A percentile compares a stretch with the other conserved stretches of the same genome.
Evolutionary conservation across 2,113 vertebrate genomes (phyloP).

Genomic region (Chitala chitala): DNA sequence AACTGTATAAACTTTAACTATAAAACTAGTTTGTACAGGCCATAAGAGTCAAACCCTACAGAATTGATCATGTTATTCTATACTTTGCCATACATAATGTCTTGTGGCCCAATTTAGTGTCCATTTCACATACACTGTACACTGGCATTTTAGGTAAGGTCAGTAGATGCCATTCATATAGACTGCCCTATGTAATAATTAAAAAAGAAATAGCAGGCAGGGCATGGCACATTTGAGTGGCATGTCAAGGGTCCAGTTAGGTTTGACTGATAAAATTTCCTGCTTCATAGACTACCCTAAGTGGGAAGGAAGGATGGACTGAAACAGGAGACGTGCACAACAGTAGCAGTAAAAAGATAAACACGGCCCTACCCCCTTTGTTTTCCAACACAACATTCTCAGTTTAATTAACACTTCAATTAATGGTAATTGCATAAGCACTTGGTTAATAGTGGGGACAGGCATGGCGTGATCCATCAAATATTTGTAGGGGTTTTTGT

Average conservation of each 20-base stretch:
- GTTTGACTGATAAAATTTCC: constrained; percentile 48
- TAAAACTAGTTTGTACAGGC: no score
- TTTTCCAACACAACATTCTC: constrained; percentile 52
- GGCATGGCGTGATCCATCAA: constrained; percentile 47
- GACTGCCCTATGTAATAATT: constrained; percentile 51
- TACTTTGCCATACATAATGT: background rate
- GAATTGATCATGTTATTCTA: no score
- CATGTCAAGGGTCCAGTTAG: constrained; percentile 50
- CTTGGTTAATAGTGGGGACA: constrained; percentile 58
- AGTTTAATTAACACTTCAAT: constrained; percentile 71
- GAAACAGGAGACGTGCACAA: constrained; percentile 12
- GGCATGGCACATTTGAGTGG: constrained; percentile 46
- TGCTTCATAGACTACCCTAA: constrained; percentile 27
- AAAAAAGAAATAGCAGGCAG: constrained; percentile 46
- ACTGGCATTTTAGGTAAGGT: constrained; percentile 56
- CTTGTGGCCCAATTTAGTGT: constrained; percentile 30
- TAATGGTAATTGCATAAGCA: constrained; percentile 68
- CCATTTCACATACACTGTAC: constrained; percentile 37
- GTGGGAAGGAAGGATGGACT: constrained; percentile 1
- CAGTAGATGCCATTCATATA: constrained; percentile 44
- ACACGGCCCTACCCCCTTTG: constrained; percentile 42
- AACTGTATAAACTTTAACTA: no score
- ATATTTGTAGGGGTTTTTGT: constrained; percentile 64
- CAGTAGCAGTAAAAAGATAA: constrained; percentile 33
- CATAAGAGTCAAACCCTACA: no score